Evolutionary conservation across 2,113 vertebrate genomes (phyloP).

Genomic region (Nothocercus julius): DNA sequence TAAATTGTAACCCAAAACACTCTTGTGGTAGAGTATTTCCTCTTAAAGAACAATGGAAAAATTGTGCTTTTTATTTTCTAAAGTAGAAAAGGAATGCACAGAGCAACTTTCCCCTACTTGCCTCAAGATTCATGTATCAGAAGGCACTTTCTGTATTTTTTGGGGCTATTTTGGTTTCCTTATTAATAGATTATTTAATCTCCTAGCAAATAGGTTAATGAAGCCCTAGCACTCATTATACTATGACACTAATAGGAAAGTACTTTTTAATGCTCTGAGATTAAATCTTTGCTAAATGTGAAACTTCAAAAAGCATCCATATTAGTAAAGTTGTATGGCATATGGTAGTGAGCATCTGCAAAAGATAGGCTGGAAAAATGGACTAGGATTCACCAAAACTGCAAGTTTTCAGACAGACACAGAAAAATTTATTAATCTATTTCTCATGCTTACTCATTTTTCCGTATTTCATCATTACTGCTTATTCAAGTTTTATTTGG

Average conservation of each 20-base stretch:
- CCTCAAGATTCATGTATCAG: neutral
- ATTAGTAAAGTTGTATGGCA: neutral
- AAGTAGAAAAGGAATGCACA: neutral
- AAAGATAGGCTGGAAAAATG: neutral
- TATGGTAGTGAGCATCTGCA: neutral
- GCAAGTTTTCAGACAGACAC: neutral
- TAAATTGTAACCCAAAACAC: neutral
- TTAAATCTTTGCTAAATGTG: neutral
- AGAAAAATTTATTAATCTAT: neutral
- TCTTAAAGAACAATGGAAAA: conserved; percentile 8
- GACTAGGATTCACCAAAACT: neutral
- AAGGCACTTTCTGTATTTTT: neutral
- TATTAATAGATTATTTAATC: neutral
- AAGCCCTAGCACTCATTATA: neutral
- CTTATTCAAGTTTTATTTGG: neutral
- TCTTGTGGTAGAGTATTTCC: neutral
- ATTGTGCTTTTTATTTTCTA: neutral
- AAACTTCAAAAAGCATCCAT: neutral
- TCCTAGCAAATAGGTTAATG: neutral
- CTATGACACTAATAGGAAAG: neutral
- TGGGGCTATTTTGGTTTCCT: neutral
- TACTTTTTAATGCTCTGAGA: neutral
- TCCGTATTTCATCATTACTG: neutral
- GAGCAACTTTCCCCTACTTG: neutral
- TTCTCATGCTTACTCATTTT: neutral